phyloP scores from a whole-genome alignment of 2,888 invertebrate genomes.

The Aplocera efformata region DNA sequence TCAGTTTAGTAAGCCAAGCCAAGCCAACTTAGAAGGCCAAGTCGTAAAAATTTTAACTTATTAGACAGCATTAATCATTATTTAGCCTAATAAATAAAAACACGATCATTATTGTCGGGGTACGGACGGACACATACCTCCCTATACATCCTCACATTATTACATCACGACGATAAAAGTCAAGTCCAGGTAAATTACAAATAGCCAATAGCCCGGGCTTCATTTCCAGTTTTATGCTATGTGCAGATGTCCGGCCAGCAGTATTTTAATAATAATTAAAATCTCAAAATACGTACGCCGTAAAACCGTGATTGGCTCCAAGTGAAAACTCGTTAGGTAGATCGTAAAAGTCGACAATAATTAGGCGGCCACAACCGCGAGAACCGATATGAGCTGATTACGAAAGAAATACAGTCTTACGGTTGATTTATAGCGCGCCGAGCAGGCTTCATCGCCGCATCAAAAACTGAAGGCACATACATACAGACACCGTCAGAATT shows the following conservation, averaged over 20 bases:
- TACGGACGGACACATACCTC: too few species aligned
- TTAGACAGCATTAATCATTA: too few species aligned
- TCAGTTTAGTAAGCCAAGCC: too few species aligned
- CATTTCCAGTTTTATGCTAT: conserved; percentile 25
- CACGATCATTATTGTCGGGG: too few species aligned
- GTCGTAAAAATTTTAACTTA: too few species aligned
- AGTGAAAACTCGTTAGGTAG: conserved; percentile 76
- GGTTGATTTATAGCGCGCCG: conserved; percentile 69
- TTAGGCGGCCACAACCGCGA: conserved; percentile 74
- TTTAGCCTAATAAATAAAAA: too few species aligned
- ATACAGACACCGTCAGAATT: conserved; percentile 12
- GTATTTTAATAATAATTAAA: conserved; percentile 61
- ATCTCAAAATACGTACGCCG: conserved; percentile 62
- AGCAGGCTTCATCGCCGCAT: conserved; percentile 61
- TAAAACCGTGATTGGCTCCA: conserved; percentile 78
- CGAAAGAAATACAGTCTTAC: conserved; percentile 78
- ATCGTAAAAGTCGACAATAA: conserved; percentile 79
- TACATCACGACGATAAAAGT: conserved; percentile 14
- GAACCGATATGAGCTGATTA: conserved; percentile 78
- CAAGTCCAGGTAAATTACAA: conserved; percentile 19
- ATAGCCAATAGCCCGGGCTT: conserved; percentile 20
- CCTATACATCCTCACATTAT: background rate
- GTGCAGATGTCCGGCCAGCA: conserved; percentile 28
- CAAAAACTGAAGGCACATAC: conserved; percentile 35
- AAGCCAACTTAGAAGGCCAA: too few species aligned